Evolutionary conservation across 2,797 vertebrate genomes (phyloP), one percentile per base, ranked within the genome.

Genomic region (Anisognathus igniventris): DNA sequence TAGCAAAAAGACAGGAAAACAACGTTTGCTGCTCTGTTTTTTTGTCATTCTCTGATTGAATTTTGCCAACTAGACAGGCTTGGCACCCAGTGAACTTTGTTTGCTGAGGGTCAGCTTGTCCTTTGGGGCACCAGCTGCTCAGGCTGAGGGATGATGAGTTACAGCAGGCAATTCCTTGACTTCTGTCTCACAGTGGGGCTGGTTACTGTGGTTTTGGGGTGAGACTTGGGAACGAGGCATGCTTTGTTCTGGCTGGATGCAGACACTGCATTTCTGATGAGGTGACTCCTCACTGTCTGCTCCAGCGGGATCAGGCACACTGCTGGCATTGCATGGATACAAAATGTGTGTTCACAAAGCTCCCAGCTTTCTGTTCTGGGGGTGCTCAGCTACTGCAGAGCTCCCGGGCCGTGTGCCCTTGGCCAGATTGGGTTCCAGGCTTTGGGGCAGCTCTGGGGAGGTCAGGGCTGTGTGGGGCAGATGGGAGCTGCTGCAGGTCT

Each of bases 1-100:
- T 93, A 93, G 89, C 76, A 90, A 31, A 84, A 86, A 96, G 89
- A 90, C 22, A 91, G 85, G 89, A 94, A 96, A 91, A 89, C 89
- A 95, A 88, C 93, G 88, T 95, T 96, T 90, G 91, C 73, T 95
- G 87, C 92, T 89, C 72, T 66, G 40, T 17, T 73, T 93, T 86
- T 88, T 88, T 85, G 80, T 56, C 47, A 58, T 93, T 77, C 57
- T 70, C 61, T 67, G 50, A 15, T 75, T 93, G 37, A 10, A n/a
- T 79, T 48, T 88, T 91, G 57, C 91, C 89, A 84, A 18, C 33
- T 62, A 95, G 72, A 56, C 73, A 81, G 45, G 22, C 45, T 40
- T 65, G 62, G 50, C 20, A 72, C 24, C 22, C 65, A 31, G 37
- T 86, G 51, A 75, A 70, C 78, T 83, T 76, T 6, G 24, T 73